Evolutionary conservation across 1,140 invertebrate genomes (phyloP).

Genomic region (Aphis gossypii): DNA sequence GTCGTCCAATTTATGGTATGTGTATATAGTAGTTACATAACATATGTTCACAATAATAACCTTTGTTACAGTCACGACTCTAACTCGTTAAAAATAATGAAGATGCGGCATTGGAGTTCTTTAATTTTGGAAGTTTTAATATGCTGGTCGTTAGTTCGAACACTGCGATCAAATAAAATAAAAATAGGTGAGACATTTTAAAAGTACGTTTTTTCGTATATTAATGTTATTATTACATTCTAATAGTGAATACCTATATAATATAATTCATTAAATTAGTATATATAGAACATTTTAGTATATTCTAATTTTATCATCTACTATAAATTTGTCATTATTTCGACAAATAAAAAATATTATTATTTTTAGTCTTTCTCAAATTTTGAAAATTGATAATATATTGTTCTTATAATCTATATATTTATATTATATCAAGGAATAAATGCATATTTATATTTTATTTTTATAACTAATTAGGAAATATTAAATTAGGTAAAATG

Average conservation of each 20-base stretch:
- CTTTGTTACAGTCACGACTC: not conserved
- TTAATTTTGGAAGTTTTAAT: not conserved
- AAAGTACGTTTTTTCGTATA: not conserved
- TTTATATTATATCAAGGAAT: too few species aligned
- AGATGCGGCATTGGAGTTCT: not conserved
- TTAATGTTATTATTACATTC: not conserved
- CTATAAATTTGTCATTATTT: not conserved
- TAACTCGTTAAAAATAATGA: slow-evolving; percentile 26
- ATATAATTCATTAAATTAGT: not conserved
- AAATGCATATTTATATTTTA: not conserved
- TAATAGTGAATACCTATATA: not conserved
- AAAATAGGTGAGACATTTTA: slow-evolving; percentile 1
- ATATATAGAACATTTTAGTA: not conserved
- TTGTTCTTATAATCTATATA: too few species aligned
- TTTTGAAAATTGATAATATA: not conserved
- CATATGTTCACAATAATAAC: not conserved
- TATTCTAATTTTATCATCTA: not conserved
- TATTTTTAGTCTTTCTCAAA: not conserved
- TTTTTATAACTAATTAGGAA: not conserved
- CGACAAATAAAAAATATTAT: not conserved
- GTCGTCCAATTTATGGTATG: not conserved
- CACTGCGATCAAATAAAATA: not conserved
- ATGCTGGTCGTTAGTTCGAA: not conserved
- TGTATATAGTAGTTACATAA: slow-evolving; percentile 1
- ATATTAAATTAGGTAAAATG: too few species aligned